Base-by-base conservation (phyloP, 2,797 vertebrate genomes). In the Synanceia verrucosa region DNA sequence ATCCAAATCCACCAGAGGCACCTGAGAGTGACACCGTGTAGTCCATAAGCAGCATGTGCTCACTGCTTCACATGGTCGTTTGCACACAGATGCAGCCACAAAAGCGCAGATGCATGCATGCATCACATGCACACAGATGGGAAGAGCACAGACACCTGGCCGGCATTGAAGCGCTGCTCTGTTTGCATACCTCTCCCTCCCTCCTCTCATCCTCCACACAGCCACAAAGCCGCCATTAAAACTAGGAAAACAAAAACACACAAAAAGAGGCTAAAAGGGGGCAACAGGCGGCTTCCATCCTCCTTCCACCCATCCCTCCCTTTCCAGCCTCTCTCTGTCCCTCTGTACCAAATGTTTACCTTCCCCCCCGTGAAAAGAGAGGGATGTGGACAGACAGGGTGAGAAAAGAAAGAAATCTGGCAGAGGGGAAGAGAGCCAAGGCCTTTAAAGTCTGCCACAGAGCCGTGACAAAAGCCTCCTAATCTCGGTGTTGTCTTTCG, bases 381-480 rank as follows among this genome's bases (percentile, higher is more conserved):
- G 87, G 83, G 91, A 92, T 83, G 80, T 84, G 82, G 82, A 89
- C 77, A 85, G 75, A 83, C 85, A 82, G 82, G 85, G 85, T 81
- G 86, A 91, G 87, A 90, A 93, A 92, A 85, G 85, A 94, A 94
- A 94, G 92, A 95, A 94, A 93, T 94, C 92, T 95, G 93, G 84
- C 78, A 11, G 34, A 88, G 89, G 93, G 94, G 94, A 94, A 84
- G 55, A 46, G 74, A 92, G 95, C 96, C 95, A 95, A 90, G 79
- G 88, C 85, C 94, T 95, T 94, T 94, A 93, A 94, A 91, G 93
- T 93, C 92, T 91, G 91, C 93, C 90, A 90, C 88, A 92, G 93
- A 94, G 93, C 93, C 94, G 90, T 95, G 96, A 96, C 93, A 96
- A 95, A 95, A 95, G 93, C 93, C 88, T 90, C 90, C 91, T 95